Conservation (phyloP, 2,797 vertebrate genomes). For the Pseudotriccus pelzelni region DNA sequence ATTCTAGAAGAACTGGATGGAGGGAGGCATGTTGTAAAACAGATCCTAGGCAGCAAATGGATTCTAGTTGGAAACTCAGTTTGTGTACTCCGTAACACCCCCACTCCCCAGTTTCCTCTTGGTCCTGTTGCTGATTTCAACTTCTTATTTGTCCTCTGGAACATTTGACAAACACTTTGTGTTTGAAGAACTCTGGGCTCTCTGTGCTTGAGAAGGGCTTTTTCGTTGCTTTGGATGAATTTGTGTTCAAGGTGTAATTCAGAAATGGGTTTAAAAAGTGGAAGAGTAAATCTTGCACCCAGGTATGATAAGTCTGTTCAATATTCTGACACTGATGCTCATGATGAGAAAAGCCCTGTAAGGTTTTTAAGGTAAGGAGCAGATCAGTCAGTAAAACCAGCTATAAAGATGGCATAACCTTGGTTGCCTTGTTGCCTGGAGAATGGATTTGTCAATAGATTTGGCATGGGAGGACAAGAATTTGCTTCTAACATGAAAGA, state of each 20-base stretch:
- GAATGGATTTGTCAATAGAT: not conserved
- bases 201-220: not conserved
- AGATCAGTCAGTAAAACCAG: not conserved
- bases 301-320: not conserved
- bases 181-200: not conserved
- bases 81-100: rapidly evolving
- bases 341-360: not conserved
- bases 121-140: not conserved
- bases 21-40: not conserved
- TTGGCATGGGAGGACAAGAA: not conserved
- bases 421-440: not conserved
- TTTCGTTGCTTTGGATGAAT: not conserved
- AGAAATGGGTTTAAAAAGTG: not conserved
- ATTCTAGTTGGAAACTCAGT: not conserved
- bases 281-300: not conserved
- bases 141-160: not conserved
- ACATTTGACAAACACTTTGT: not conserved
- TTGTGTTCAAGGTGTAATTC: not conserved
- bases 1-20: not conserved
- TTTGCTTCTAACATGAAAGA: not conserved
- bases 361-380: not conserved
- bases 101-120: not conserved
- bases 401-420: not conserved
- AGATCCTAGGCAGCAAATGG: not conserved
- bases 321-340: not conserved